phyloP scores from a whole-genome alignment of 2,797 vertebrate species.

The Rhyacichthys aspro region DNA sequence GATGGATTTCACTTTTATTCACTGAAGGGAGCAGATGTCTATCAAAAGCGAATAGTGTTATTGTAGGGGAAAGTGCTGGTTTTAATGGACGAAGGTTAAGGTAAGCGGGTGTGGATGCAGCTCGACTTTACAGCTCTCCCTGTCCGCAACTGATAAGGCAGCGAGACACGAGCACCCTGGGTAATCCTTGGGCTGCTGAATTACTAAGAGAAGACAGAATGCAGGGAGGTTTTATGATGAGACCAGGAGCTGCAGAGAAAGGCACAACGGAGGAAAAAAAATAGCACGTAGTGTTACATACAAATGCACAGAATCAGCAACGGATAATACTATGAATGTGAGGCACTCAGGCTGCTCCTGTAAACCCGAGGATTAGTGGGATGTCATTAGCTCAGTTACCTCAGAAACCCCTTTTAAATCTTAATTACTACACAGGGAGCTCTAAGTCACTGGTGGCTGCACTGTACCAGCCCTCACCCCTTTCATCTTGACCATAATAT shows the following conservation, averaged over 20 bases:
- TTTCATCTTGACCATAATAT: conserved; percentile 20
- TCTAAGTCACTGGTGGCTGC: conserved; percentile 25
- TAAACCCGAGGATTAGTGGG: conserved; percentile 37
- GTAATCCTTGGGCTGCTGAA: conserved; percentile 71
- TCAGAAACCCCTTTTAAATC: conserved; percentile 55
- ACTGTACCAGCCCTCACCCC: neutral
- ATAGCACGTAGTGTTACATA: conserved; percentile 19
- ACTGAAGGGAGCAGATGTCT: conserved; percentile 20
- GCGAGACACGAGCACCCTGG: conserved; percentile 42
- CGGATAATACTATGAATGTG: conserved; percentile 16
- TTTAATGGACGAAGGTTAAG: conserved; percentile 11
- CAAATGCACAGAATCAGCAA: conserved; percentile 20
- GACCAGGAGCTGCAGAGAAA: conserved; percentile 41
- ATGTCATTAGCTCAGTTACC: conserved; percentile 39
- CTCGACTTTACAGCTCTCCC: conserved; percentile 56
- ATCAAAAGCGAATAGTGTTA: conserved; percentile 14
- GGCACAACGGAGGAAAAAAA: neutral
- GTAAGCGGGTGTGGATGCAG: conserved; percentile 46
- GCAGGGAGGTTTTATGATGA: conserved; percentile 56
- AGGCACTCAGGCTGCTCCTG: neutral
- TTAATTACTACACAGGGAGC: conserved; percentile 60
- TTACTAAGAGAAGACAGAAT: conserved; percentile 58
- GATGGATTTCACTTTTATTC: no score
- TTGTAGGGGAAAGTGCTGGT: neutral
- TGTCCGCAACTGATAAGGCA: conserved; percentile 70